Percentiles rank a stretch among this genome's conserved stretches.
Evolutionary conservation across 1,140 invertebrate genomes (phyloP).

Genomic region (Heliconius hermathena): DNA sequence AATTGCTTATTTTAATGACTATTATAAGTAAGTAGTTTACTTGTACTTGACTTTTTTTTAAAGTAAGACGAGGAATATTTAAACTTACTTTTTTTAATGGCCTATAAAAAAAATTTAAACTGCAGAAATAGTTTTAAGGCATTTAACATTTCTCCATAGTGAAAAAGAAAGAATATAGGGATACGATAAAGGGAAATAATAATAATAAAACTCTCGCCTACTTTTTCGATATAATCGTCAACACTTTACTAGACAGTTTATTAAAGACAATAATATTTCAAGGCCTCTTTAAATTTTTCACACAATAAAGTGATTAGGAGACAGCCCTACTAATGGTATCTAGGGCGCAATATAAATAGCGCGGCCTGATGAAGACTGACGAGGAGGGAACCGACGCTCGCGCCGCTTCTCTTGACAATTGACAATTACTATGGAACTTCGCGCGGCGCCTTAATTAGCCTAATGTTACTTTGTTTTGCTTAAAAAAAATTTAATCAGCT

Average conservation of each 20-base stretch:
- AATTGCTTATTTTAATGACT: background rate
- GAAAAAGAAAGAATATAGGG: too few species aligned
- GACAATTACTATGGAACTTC: constrained; percentile 47
- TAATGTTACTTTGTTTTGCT: background rate
- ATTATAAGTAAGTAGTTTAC: too few species aligned
- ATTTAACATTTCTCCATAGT: too few species aligned
- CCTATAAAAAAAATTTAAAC: too few species aligned
- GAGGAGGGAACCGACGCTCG: constrained; percentile 54
- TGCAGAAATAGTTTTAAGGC: too few species aligned
- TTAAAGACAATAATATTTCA: constrained; percentile 2
- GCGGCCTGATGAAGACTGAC: constrained; percentile 62
- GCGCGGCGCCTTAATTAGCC: constrained; percentile 20
- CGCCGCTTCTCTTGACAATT: constrained; percentile 55
- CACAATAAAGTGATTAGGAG: constrained; percentile 17
- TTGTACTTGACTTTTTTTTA: too few species aligned
- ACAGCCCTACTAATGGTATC: constrained; percentile 56
- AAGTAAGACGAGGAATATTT: background rate
- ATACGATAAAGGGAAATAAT: too few species aligned
- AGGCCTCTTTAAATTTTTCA: background rate
- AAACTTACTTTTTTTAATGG: background rate
- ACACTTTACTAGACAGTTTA: background rate
- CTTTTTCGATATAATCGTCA: too few species aligned
- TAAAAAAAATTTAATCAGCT: too few species aligned
- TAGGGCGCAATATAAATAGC: constrained; percentile 66
- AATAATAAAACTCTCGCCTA: too few species aligned